Conservation (phyloP, 1,140 invertebrate species). For the Sipha flava region DNA sequence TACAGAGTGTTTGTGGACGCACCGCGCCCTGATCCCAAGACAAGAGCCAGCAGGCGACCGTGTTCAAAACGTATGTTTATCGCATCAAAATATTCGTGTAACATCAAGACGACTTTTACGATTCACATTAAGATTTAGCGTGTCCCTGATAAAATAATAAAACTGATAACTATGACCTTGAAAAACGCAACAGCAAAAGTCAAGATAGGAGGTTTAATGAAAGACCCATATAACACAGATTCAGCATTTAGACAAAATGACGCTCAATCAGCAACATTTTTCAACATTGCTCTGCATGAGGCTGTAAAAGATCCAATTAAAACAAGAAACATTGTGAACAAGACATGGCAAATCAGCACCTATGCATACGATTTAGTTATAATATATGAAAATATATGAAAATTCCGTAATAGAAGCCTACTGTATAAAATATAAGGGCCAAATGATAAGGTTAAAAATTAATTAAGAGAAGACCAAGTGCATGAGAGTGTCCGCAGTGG, state of each 20-base stretch:
- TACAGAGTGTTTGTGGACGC: too few relatives aligned
- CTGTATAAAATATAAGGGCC: background rate
- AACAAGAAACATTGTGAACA: background rate
- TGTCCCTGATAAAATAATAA: background rate
- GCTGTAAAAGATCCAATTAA: background rate
- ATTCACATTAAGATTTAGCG: too few relatives aligned
- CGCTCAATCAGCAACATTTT: background rate
- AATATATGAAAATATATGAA: background rate
- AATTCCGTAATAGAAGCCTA: background rate
- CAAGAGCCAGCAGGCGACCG: too few relatives aligned
- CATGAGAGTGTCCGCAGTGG: too few relatives aligned
- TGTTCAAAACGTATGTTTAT: too few relatives aligned
- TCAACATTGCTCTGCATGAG: background rate
- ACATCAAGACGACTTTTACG: too few relatives aligned
- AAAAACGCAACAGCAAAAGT: background rate
- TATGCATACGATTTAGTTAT: background rate
- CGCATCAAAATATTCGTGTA: too few relatives aligned
- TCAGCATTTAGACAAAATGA: too few relatives aligned
- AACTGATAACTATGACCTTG: background rate
- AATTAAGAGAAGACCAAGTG: too few relatives aligned
- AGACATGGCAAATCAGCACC: background rate
- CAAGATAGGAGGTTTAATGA: background rate
- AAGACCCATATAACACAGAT: background rate
- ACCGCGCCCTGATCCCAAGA: too few relatives aligned
- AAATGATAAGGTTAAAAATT: too few relatives aligned